Evolutionary conservation across 2,888 invertebrate species (phyloP).

Genomic region (Chamaedrilus cognettii): DNA sequence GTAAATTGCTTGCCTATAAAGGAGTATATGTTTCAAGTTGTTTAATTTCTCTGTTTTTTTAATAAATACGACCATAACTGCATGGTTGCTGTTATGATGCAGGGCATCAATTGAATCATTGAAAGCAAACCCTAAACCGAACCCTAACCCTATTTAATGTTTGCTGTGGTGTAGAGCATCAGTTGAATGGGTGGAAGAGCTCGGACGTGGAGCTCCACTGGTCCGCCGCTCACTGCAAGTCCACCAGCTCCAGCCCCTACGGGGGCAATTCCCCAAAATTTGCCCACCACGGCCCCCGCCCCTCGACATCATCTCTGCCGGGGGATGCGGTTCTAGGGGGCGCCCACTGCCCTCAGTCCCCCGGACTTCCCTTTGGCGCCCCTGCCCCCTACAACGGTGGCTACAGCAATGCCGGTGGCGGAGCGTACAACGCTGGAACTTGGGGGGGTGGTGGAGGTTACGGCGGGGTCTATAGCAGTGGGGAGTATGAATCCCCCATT

Average conservation of each 20-base stretch:
- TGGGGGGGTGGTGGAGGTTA: background rate
- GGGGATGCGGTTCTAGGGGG: constrained; percentile 40
- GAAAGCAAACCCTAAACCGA: too few species aligned
- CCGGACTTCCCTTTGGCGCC: constrained; percentile 51
- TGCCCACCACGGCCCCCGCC: constrained; percentile 34
- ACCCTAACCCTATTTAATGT: too few species aligned
- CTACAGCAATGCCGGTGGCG: constrained; percentile 46
- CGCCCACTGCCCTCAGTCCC: constrained; percentile 53
- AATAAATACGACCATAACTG: too few species aligned
- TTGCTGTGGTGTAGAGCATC: constrained; percentile 62
- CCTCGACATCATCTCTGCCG: constrained; percentile 52
- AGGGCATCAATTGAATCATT: too few species aligned
- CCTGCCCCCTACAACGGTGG: constrained; percentile 27
- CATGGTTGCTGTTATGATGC: too few species aligned
- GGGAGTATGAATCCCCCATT: background rate
- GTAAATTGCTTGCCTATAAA: too few species aligned
- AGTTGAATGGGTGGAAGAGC: constrained; percentile 62
- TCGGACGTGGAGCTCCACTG: constrained; percentile 77
- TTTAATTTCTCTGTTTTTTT: too few species aligned
- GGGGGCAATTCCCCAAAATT: constrained; percentile 48
- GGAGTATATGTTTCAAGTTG: too few species aligned
- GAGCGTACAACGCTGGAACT: background rate
- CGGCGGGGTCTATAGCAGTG: background rate
- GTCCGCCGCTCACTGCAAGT: constrained; percentile 76
- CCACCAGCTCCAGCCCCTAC: constrained; percentile 58